phyloP scores from a whole-genome alignment of 2,113 vertebrate genomes.

The Oryzias woworae region DNA sequence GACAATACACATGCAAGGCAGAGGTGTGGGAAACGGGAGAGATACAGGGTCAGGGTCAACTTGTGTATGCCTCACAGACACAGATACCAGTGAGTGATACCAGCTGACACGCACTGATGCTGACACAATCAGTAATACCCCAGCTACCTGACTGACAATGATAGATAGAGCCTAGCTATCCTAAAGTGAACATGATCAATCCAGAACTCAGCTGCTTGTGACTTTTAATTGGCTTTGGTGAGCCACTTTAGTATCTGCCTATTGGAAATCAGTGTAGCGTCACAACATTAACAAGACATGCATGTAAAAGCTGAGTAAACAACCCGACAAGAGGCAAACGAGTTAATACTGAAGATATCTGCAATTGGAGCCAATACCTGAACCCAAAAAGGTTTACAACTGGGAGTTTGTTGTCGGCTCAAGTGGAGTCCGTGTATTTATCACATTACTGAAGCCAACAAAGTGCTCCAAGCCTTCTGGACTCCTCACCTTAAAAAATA shows the following conservation, averaged over 20 bases:
- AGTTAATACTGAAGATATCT: conserved; percentile 7
- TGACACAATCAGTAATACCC: conserved; percentile 64
- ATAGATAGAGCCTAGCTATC: conserved; percentile 45
- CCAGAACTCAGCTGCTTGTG: conserved; percentile 13
- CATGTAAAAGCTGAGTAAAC: background rate
- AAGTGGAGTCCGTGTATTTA: conserved; percentile 46
- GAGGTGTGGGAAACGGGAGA: conserved; percentile 67
- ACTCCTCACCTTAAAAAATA: conserved; percentile 54
- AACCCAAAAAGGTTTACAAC: conserved; percentile 36
- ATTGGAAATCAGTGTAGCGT: background rate
- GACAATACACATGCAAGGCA: conserved; percentile 56
- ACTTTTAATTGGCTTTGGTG: conserved; percentile 15
- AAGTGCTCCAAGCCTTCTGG: conserved; percentile 22
- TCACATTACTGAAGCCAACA: conserved; percentile 29
- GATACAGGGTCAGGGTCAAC: conserved; percentile 72
- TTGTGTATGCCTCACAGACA: conserved; percentile 61
- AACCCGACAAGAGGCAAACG: background rate
- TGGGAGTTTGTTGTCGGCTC: conserved; percentile 56
- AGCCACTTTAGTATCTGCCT: background rate
- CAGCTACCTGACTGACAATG: conserved; percentile 63
- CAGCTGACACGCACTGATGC: conserved; percentile 69
- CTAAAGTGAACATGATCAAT: conserved; percentile 17
- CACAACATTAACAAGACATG: background rate
- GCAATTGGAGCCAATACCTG: conserved; percentile 20
- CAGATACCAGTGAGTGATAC: conserved; percentile 72